These are phyloP conservation scores for Apamea crenata DNA, from an alignment of 2,888 invertebrate species.

Conservation along the genomic window DNA sequence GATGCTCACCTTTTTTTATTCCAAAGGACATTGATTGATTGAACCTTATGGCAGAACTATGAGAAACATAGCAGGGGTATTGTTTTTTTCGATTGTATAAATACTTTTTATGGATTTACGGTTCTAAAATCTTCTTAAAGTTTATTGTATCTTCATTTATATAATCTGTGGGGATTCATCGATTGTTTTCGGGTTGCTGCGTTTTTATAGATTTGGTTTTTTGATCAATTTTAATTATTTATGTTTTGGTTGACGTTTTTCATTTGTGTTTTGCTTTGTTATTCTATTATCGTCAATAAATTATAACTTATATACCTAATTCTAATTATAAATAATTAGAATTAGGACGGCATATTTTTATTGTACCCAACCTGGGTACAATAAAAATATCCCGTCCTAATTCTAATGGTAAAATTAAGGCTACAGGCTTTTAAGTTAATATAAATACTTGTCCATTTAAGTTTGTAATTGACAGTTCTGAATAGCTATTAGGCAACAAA, in stretches of 20 bases:
- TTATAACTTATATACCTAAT: too few relatives aligned
- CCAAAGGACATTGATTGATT: constrained; percentile 90
- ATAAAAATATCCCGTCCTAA: background rate
- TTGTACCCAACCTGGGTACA: background rate
- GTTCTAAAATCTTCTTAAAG: constrained; percentile 75
- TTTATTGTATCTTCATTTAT: constrained; percentile 89
- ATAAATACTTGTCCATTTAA: constrained; percentile 22
- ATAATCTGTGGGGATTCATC: constrained; percentile 75
- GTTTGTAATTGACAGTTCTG: constrained; percentile 39
- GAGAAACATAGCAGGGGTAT: constrained; percentile 85
- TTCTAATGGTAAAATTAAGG: background rate
- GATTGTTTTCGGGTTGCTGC: constrained; percentile 55
- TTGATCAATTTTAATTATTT: constrained; percentile 43
- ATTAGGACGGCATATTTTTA: too few relatives aligned
- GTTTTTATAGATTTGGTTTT: constrained; percentile 52
- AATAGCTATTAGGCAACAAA: constrained; percentile 31
- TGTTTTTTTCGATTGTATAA: constrained; percentile 80
- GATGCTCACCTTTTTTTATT: constrained; percentile 85
- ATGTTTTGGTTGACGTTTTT: background rate
- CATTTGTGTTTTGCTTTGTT: constrained; percentile 37
- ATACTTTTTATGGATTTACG: constrained; percentile 74
- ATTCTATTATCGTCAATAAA: constrained; percentile 22
- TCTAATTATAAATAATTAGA: too few relatives aligned
- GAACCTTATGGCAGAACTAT: constrained; percentile 87
- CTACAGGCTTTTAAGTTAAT: constrained; percentile 16